Evolutionary conservation across 2,797 vertebrate species (phyloP), one percentile per base, ranked within the genome.

Genomic region (Pangasius djambal): DNA sequence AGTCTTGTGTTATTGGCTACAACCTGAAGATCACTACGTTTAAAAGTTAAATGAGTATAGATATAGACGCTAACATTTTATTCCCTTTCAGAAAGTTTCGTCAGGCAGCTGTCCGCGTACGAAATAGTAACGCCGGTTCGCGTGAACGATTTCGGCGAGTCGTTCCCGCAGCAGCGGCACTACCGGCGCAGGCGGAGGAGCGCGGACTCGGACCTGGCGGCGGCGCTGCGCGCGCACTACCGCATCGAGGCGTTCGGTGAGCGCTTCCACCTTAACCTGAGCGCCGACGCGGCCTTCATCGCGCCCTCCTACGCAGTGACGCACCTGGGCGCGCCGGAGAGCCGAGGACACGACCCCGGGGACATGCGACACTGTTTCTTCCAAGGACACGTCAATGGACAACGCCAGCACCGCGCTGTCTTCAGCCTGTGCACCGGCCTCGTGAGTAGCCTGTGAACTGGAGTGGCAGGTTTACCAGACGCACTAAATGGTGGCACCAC

Each of bases 341-440:
- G 91, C 89, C 88, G 86, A 78, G 83, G 28, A 86, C 83, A 90
- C 81, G 92, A 87, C 40, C 85, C 94, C 37, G 78, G 52, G 65
- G 86, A 97, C 70, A 92, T 98, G 93, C 97, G 96, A 57, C 98
- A 99, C 96, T 99, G 98, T 90, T 99, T 99, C 93, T 99, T 98
- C 94, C 96, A 97, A 10, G 98, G 98, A 92, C 97, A 97, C 90
- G 98, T 99, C 92, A 98, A 99, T 74, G 94, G 96, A 9, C 93
- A 91, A 83, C 94, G 94, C 88, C 93, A 94, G 1, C 95, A 96
- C 92, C 93, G 94, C 0, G 98, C 98, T 0, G 96, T 98, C 92
- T 97, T 99, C 95, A 99, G 98, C 93, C 93, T 99, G 87, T 99
- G 98, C 88, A 97, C 98, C 74, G 98, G 98, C 91, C 96, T 99